A percentile compares a stretch with the other conserved stretches of the same genome.
Evolutionary conservation across 2,888 invertebrate genomes (phyloP).

Genomic region (Pristionchus entomophagus): DNA sequence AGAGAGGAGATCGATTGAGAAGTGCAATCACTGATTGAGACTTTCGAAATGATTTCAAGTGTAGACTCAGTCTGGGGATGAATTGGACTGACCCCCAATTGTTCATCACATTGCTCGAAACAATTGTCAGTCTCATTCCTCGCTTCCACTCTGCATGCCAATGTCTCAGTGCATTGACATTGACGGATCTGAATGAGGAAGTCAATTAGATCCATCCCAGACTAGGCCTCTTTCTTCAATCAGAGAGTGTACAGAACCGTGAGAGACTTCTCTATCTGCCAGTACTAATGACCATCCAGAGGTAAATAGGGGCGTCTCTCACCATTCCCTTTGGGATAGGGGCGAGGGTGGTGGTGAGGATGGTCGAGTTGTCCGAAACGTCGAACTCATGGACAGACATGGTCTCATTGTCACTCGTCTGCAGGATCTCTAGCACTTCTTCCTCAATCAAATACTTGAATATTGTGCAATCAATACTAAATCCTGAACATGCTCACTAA

Average conservation of each 20-base stretch:
- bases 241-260: no score
- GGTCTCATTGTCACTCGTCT: background rate
- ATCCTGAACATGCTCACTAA: background rate
- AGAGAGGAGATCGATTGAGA: background rate
- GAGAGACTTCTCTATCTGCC: no score
- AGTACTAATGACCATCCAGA: no score
- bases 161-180: conserved; percentile 6
- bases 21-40: background rate
- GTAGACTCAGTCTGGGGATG: no score
- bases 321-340: conserved; percentile 7
- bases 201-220: no score
- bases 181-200: conserved; percentile 41
- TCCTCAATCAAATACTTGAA: background rate
- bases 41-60: background rate
- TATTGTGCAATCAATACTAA: no score
- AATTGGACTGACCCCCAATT: background rate
- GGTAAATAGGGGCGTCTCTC: background rate
- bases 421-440: background rate
- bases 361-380: conserved; percentile 3
- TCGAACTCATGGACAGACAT: conserved; percentile 41
- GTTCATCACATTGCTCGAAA: conserved; percentile 38
- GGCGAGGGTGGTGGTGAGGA: background rate
- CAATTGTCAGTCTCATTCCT: background rate
- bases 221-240: no score
- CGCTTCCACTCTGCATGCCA: background rate